A percentile compares a stretch with the other conserved stretches of the same genome.
Evolutionary conservation across 1,140 invertebrate species (phyloP).

Genomic region (Bombus waltoni): DNA sequence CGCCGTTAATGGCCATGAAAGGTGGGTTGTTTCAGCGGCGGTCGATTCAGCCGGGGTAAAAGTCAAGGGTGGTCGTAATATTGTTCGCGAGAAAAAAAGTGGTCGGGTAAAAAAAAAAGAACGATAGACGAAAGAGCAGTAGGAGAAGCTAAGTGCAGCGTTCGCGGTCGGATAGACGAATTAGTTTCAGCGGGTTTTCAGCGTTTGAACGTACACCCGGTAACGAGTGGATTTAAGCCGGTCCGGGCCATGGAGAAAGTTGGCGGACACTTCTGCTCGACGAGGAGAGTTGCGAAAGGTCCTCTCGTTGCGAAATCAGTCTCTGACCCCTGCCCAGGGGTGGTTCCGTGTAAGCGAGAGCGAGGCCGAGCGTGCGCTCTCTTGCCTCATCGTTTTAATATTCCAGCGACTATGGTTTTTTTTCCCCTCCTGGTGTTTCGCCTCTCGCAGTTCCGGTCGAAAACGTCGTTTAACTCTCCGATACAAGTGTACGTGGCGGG

Average conservation of each 20-base stretch:
- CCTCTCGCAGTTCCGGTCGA: slow-evolving; percentile 28
- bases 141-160: slow-evolving; percentile 26
- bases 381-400: slow-evolving; percentile 54
- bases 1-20: background rate
- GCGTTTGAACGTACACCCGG: slow-evolving; percentile 21
- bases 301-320: slow-evolving; percentile 13
- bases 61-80: background rate
- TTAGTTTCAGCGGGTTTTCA: slow-evolving; percentile 48
- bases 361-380: background rate
- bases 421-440: background rate
- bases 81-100: background rate
- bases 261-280: slow-evolving; percentile 8
- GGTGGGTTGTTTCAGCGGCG: background rate
- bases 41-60: background rate
- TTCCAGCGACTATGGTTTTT: background rate
- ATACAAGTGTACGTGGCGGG: slow-evolving; percentile 54
- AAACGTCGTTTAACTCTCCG: slow-evolving; percentile 57
- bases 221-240: slow-evolving; percentile 57
- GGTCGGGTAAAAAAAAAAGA: background rate
- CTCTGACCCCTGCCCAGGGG: background rate
- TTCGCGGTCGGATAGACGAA: slow-evolving; percentile 51
- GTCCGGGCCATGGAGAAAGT: slow-evolving; percentile 31
- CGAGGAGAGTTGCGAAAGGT: slow-evolving; percentile 17
- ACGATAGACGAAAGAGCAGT: background rate
- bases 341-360: slow-evolving; percentile 18